Evolutionary conservation across 2,888 invertebrate genomes (phyloP).

Genomic region (Lissocephala sabroskyi): DNA sequence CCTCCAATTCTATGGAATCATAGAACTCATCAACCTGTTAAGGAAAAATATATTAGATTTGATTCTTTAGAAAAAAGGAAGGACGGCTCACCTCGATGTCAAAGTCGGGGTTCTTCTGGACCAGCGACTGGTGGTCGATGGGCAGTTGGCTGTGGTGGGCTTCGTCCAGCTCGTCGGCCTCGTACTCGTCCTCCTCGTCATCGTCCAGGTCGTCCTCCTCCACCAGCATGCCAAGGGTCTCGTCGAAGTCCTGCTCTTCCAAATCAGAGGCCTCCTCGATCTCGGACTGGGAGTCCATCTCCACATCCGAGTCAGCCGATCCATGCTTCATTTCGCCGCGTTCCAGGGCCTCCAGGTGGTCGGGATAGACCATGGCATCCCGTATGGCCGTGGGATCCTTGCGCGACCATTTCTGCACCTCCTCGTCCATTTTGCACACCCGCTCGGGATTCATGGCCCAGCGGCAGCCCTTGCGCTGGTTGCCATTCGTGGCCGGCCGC

Average conservation of each 20-base stretch:
- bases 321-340: slow-evolving; percentile 91
- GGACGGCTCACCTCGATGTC: slow-evolving; percentile 75
- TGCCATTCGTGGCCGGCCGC: slow-evolving; percentile 90
- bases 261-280: slow-evolving; percentile 74
- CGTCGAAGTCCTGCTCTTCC: slow-evolving; percentile 76
- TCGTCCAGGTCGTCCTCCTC: slow-evolving; percentile 72
- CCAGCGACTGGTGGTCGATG: slow-evolving; percentile 30
- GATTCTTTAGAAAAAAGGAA: too few species aligned
- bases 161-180: slow-evolving; percentile 25
- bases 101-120: slow-evolving; percentile 73
- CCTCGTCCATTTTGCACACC: slow-evolving; percentile 97
- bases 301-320: slow-evolving; percentile 77
- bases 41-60: not conserved
- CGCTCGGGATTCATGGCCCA: slow-evolving; percentile 98
- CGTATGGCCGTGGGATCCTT: slow-evolving; percentile 95
- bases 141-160: slow-evolving; percentile 23
- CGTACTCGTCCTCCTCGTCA: slow-evolving; percentile 36
- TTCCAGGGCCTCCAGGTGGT: slow-evolving; percentile 86
- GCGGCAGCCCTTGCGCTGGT: slow-evolving; percentile 89
- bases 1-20: slow-evolving; percentile 82
- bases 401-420: slow-evolving; percentile 97
- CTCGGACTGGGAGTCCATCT: slow-evolving; percentile 72
- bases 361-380: slow-evolving; percentile 95
- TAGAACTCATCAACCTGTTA: slow-evolving; percentile 80
- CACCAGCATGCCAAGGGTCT: slow-evolving; percentile 71